These are phyloP conservation scores for Melanaphis sacchari DNA, from an alignment of 1,140 invertebrate genomes.

Conservation along the genomic window DNA sequence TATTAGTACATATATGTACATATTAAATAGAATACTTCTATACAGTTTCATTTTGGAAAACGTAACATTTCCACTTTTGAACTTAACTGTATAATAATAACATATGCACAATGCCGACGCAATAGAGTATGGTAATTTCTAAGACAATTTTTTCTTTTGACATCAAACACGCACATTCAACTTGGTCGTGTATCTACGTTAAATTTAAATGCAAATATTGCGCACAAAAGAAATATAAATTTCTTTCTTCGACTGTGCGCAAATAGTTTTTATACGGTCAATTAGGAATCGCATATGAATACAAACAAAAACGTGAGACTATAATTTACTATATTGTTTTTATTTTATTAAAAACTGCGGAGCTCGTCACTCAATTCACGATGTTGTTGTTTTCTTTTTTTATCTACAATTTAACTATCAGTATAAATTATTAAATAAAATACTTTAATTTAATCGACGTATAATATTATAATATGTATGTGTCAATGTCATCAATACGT, in stretches of 20 bases:
- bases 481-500: neutral
- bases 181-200: neutral
- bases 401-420: neutral
- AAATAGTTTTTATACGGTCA: conserved; percentile 14
- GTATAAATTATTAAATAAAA: neutral
- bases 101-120: neutral
- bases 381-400: neutral
- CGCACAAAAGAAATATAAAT: neutral
- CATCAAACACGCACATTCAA: conserved; percentile 2
- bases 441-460: neutral
- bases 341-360: neutral
- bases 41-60: neutral
- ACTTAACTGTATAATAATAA: neutral
- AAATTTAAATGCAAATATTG: conserved; percentile 40
- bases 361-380: neutral
- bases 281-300: neutral
- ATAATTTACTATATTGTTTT: neutral
- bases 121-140: conserved; percentile 38
- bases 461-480: neutral
- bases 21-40: neutral
- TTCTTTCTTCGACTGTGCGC: neutral
- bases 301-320: neutral
- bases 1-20: neutral
- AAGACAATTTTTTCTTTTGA: conserved; percentile 14
- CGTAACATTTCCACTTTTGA: conserved; percentile 26